phyloP scores from a whole-genome alignment of 2,113 vertebrate species.

The Oceanodroma tethys region DNA sequence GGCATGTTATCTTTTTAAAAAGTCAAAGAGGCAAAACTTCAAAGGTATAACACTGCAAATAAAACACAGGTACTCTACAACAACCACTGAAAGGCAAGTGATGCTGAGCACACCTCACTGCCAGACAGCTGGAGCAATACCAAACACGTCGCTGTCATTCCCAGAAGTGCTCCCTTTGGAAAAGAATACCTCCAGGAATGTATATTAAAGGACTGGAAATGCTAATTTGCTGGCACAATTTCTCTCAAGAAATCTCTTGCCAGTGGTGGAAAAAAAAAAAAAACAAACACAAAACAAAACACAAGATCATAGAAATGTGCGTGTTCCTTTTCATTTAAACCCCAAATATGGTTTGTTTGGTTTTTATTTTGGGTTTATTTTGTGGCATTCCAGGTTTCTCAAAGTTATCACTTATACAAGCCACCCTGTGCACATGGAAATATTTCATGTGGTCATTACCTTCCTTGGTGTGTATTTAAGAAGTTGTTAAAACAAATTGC shows the following conservation, averaged over 20 bases:
- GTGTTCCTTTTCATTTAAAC: neutral
- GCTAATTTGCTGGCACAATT: slow-evolving; percentile 66
- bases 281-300: no score
- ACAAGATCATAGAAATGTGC: neutral
- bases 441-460: neutral
- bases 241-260: slow-evolving; percentile 47
- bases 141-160: slow-evolving; percentile 43
- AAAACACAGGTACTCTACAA: neutral
- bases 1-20: neutral
- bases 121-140: slow-evolving; percentile 20
- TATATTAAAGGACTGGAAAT: slow-evolving; percentile 63
- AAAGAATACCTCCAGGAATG: slow-evolving; percentile 69
- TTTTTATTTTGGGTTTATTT: no score
- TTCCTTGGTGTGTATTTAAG: neutral
- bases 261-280: neutral
- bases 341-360: neutral
- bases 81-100: neutral
- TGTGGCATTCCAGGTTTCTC: neutral
- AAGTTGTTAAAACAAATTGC: slow-evolving; percentile 37
- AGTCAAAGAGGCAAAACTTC: neutral
- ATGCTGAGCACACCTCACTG: neutral
- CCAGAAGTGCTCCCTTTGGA: slow-evolving; percentile 60
- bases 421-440: neutral
- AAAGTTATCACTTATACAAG: neutral
- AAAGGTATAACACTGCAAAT: neutral